phyloP scores from a whole-genome alignment of 53 echinoderm and acorn worm species.

The Henricia sp. region DNA sequence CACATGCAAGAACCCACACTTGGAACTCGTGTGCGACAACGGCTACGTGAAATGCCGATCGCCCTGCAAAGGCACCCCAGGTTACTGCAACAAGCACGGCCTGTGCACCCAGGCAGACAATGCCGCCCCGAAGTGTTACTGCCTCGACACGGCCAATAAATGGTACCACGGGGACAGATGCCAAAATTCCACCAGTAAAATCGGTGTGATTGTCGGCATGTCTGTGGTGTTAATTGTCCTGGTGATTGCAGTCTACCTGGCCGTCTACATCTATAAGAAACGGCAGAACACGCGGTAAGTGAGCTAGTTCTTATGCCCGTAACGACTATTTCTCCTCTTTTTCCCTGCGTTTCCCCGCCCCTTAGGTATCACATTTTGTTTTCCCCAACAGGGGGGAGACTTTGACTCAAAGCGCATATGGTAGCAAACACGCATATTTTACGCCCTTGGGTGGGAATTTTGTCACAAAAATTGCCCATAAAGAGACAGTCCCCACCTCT shows the following conservation, averaged over 20 bases:
- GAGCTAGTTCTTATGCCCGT: too few species aligned
- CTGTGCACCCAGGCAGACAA: slow-evolving; percentile 38
- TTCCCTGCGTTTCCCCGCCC: too few species aligned
- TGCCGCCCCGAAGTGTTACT: slow-evolving; percentile 11
- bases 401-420: too few species aligned
- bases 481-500: too few species aligned
- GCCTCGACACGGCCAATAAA: neutral
- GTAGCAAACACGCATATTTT: too few species aligned
- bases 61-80: slow-evolving; percentile 22
- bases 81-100: slow-evolving; percentile 39
- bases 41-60: slow-evolving; percentile 45
- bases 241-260: neutral
- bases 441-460: too few species aligned
- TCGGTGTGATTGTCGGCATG: slow-evolving; percentile 4
- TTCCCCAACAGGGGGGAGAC: too few species aligned
- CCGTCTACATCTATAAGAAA: neutral
- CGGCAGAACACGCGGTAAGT: neutral
- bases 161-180: slow-evolving; percentile 17
- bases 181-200: neutral
- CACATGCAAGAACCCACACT: slow-evolving; percentile 4
- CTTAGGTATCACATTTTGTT: too few species aligned
- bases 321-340: too few species aligned
- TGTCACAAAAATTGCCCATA: too few species aligned
- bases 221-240: neutral
- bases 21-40: slow-evolving; percentile 26